Base-by-base conservation (phyloP, 2,113 vertebrate species). In the Odontophorus gujanensis region DNA sequence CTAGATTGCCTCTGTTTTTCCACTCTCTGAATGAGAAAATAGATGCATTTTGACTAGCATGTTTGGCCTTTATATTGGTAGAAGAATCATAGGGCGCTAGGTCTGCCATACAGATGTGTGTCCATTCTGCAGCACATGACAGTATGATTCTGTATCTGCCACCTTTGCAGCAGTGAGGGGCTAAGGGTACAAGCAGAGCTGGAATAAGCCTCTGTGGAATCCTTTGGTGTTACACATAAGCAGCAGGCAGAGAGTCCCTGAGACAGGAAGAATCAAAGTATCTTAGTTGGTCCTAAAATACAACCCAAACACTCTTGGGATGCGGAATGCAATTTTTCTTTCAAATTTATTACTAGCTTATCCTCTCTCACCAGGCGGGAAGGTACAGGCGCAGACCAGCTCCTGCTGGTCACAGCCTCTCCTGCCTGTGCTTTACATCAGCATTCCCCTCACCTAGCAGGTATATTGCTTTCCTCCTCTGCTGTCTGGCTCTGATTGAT, bases 401-500 rank as follows among this genome's bases (percentile, higher is more conserved):
- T 92, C 62, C 48, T 79, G 62, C 15, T n/a, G 76, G 59, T 67
- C 42, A 19, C 86, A 89, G 66, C 8, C 58, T 42, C 9, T 69
- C 63, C 72, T 93, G 85, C n/a, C 61, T 78, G 68, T 75, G 68
- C 76, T 55, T 85, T 82, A 38, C 28, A 95, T 97, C 82, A 95
- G 66, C 94, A 96, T 97, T 97, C 95, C 48, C 48, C 80, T 96
- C 95, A 91, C 79, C 87, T 92, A 90, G 80, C 65, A 94, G 89
- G 53, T 81, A 85, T 95, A 94, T 86, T 91, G 88, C 94, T 94
- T 95, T 91, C 93, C 82, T 94, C 48, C 90, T 92, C 62, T 86
- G 69, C 84, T 87, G 86, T 92, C 91, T 94, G 79, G 74, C 53
- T 92, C 75, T 96, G 95, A 96, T 81, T 95, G 96, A 96, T 96